Evolutionary conservation across 2,113 vertebrate genomes (phyloP).

Genomic region (Caranx melampygus): DNA sequence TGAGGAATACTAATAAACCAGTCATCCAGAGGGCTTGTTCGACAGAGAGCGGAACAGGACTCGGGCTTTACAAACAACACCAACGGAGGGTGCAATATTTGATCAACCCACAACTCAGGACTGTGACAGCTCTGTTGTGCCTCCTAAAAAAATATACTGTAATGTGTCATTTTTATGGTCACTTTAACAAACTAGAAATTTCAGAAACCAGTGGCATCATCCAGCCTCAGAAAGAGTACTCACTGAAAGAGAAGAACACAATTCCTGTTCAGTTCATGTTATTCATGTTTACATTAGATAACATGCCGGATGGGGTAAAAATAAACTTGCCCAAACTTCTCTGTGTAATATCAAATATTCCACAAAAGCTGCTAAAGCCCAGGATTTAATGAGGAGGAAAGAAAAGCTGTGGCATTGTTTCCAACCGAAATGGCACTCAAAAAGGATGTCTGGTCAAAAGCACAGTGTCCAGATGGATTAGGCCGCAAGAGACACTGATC

Average conservation of each 20-base stretch:
- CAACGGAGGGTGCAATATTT: conserved; percentile 1
- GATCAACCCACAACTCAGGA: conserved; percentile 14
- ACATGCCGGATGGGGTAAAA: neutral
- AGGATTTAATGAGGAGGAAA: conserved; percentile 10
- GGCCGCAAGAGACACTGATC: conserved; percentile 38
- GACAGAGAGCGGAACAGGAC: conserved; percentile 1
- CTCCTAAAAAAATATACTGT: neutral
- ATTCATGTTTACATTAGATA: neutral
- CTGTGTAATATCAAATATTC: neutral
- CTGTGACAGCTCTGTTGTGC: neutral
- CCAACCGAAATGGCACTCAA: conserved; percentile 35
- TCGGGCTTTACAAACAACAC: conserved; percentile 17
- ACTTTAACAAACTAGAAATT: neutral
- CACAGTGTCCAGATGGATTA: conserved; percentile 66
- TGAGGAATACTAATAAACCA: conserved; percentile 75
- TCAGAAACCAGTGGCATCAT: neutral
- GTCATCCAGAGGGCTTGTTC: conserved; percentile 21
- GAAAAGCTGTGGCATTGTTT: conserved; percentile 22
- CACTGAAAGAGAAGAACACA: neutral
- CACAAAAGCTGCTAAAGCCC: conserved; percentile 2
- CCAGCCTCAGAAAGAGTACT: neutral
- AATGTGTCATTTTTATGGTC: neutral
- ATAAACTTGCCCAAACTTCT: neutral
- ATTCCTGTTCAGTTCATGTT: neutral
- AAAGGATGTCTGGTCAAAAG: conserved; percentile 48